Evolutionary conservation across 2,797 vertebrate species (phyloP).

Genomic region (Chelon auratus): DNA sequence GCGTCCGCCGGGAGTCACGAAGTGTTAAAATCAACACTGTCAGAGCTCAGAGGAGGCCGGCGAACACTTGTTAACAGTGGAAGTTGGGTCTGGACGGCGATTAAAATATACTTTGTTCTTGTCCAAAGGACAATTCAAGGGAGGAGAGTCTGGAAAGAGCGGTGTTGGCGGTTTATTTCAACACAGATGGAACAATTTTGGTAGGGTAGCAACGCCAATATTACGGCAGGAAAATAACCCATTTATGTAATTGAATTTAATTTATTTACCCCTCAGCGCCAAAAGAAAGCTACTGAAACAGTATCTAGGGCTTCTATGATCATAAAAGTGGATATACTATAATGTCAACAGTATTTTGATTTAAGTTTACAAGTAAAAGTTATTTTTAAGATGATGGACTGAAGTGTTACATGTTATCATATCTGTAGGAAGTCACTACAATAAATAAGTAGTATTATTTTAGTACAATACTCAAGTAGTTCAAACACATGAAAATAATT

Average conservation of each 20-base stretch:
- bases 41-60: constrained; percentile 17
- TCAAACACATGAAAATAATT: not conserved
- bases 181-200: not conserved
- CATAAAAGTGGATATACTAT: too few species aligned
- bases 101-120: constrained; percentile 19
- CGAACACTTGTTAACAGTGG: constrained; percentile 25
- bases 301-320: too few species aligned
- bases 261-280: too few species aligned
- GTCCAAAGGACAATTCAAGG: constrained; percentile 1
- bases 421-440: too few species aligned
- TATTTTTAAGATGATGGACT: not conserved
- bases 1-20: constrained; percentile 20
- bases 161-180: not conserved
- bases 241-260: not conserved
- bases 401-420: too few species aligned
- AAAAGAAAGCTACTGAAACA: too few species aligned
- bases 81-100: constrained; percentile 14
- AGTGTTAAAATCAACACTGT: constrained; percentile 40
- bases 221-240: not conserved
- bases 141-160: not conserved
- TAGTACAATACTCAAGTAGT: not conserved
- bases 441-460: too few species aligned
- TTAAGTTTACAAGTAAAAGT: too few species aligned
- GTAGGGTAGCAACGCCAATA: not conserved
- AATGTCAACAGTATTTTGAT: too few species aligned